Percentiles rank a stretch among this genome's conserved stretches.
These are phyloP conservation scores for Ramphastos sulfuratus DNA, from an alignment of 2,113 vertebrate species.

Conservation along the genomic window DNA sequence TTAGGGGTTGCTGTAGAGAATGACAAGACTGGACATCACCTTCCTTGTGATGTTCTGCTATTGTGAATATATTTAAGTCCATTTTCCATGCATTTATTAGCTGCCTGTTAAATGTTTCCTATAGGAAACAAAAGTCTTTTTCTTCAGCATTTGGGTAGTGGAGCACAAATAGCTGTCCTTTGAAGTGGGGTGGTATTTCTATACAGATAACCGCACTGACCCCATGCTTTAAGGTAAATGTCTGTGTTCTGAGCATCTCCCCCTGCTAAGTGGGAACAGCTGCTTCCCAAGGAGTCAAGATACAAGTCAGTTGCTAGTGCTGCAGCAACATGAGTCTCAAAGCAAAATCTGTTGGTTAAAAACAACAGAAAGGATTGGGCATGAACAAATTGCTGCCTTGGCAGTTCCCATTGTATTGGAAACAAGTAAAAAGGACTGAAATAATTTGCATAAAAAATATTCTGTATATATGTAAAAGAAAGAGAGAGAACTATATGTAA, in stretches of 20 bases:
- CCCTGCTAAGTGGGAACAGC: slow-evolving; percentile 48
- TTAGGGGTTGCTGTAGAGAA: background rate
- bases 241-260: background rate
- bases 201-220: slow-evolving; percentile 30
- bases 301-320: background rate
- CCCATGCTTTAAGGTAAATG: background rate
- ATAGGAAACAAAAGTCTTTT: background rate
- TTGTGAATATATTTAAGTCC: background rate
- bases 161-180: background rate
- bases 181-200: slow-evolving; percentile 47
- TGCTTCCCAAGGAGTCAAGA: background rate
- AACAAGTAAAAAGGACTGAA: background rate
- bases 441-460: background rate
- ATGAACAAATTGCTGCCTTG: background rate
- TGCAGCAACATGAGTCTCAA: background rate
- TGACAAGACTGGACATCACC: background rate
- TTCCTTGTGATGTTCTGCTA: background rate
- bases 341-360: background rate
- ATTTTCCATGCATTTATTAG: background rate
- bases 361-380: background rate
- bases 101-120: background rate
- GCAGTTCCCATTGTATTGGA: background rate
- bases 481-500: background rate
- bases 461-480: background rate
- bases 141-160: background rate